Evolutionary conservation across 2,113 vertebrate species (phyloP).

Genomic region (Paratilapia polleni): DNA sequence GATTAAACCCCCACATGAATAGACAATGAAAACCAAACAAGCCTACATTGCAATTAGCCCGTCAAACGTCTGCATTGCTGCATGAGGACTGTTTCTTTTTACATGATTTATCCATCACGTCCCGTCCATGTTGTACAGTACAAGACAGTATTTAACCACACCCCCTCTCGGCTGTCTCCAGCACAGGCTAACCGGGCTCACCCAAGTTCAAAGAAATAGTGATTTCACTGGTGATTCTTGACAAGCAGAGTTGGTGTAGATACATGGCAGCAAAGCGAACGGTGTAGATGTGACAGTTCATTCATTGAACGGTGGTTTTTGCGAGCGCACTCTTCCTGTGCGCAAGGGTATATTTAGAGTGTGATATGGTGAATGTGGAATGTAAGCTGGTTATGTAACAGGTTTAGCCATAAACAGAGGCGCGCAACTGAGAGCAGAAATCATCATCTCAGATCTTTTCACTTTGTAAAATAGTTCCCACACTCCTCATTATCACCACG

Average conservation of each 20-base stretch:
- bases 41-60: slow-evolving; percentile 49
- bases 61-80: slow-evolving; percentile 26
- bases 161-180: slow-evolving; percentile 86
- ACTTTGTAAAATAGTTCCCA: slow-evolving; percentile 6
- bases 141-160: slow-evolving; percentile 89
- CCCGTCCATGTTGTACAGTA: slow-evolving; percentile 90
- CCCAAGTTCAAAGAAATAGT: slow-evolving; percentile 84
- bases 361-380: slow-evolving; percentile 91
- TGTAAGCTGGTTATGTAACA: slow-evolving; percentile 97
- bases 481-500: neutral
- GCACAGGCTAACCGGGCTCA: slow-evolving; percentile 75
- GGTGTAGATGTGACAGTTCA: slow-evolving; percentile 29
- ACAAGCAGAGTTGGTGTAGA: neutral
- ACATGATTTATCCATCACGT: slow-evolving; percentile 74
- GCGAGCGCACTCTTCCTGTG: slow-evolving; percentile 45
- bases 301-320: slow-evolving; percentile 22
- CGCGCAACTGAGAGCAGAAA: slow-evolving; percentile 70
- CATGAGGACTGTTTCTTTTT: neutral
- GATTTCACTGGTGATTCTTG: slow-evolving; percentile 39
- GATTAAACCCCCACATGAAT: neutral
- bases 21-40: neutral
- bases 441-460: slow-evolving; percentile 58
- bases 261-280: neutral
- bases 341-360: slow-evolving; percentile 88
- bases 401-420: slow-evolving; percentile 94